Evolutionary conservation across 2,888 invertebrate genomes (phyloP).

Genomic region (Diplazon laetatorius): DNA sequence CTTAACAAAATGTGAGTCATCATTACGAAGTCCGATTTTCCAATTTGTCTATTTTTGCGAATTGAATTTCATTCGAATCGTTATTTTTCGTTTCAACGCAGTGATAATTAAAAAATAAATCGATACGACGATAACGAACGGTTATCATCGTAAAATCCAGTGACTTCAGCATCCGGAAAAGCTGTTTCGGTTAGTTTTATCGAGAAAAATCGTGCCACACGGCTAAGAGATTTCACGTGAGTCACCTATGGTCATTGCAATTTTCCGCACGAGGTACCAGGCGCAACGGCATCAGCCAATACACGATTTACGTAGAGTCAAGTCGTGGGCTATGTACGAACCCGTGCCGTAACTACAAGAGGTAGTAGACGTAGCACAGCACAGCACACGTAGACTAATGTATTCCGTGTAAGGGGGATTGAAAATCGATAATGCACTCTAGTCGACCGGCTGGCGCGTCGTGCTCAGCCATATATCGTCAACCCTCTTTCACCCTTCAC

Average conservation of each 20-base stretch:
- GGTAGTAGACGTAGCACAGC: no score
- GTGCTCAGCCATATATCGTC: constrained; percentile 53
- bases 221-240: constrained; percentile 22
- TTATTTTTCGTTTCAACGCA: neutral
- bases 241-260: constrained; percentile 34
- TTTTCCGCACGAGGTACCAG: constrained; percentile 38
- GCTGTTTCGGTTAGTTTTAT: constrained; percentile 26
- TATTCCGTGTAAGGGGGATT: constrained; percentile 63
- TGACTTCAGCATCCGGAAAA: neutral
- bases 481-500: neutral
- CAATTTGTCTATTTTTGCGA: no score
- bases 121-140: neutral
- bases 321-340: constrained; percentile 5
- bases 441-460: constrained; percentile 50
- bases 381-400: constrained; percentile 52
- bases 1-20: no score
- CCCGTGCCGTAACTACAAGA: constrained; percentile 26
- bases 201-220: constrained; percentile 8
- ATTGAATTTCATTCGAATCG: no score
- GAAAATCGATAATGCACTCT: constrained; percentile 66
- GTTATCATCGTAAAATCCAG: neutral
- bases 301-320: constrained; percentile 13
- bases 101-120: neutral
- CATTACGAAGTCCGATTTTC: no score
- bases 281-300: constrained; percentile 6